These are phyloP conservation scores for Steromphala cineraria DNA, from an alignment of 2,888 invertebrate species.

Conservation along the genomic window DNA sequence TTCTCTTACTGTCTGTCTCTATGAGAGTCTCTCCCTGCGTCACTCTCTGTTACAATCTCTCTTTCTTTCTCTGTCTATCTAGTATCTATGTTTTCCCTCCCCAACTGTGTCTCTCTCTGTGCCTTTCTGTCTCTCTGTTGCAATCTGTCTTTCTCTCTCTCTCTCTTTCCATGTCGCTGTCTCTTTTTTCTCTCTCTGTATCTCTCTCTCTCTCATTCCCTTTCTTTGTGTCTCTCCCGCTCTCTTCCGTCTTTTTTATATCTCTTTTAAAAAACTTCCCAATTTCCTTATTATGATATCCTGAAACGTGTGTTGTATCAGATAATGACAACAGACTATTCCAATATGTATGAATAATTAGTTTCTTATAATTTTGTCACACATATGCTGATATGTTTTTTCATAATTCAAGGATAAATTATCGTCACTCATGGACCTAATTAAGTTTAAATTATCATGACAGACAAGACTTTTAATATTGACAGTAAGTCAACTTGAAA, in stretches of 20 bases:
- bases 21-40: background rate
- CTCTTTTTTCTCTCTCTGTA: slow-evolving; percentile 2
- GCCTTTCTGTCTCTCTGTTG: background rate
- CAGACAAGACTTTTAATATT: too few species aligned
- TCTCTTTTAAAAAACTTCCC: slow-evolving; percentile 6
- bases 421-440: too few species aligned
- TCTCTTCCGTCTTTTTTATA: background rate
- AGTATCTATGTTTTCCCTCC: background rate
- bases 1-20: background rate
- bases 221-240: background rate
- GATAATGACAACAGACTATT: too few species aligned
- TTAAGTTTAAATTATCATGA: too few species aligned
- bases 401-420: too few species aligned
- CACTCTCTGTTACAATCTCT: background rate
- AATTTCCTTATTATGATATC: background rate
- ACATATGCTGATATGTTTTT: too few species aligned
- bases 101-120: background rate
- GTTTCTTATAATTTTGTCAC: too few species aligned
- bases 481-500: too few species aligned
- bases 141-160: background rate
- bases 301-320: too few species aligned
- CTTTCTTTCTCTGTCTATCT: background rate
- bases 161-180: background rate
- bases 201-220: slow-evolving; percentile 9
- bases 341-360: too few species aligned